These are phyloP conservation scores for Aurelia aurita complex sp. Pacific DNA, from an alignment of 30 jellyfish, hydroid and myxozoan species.

Conservation along the genomic window DNA sequence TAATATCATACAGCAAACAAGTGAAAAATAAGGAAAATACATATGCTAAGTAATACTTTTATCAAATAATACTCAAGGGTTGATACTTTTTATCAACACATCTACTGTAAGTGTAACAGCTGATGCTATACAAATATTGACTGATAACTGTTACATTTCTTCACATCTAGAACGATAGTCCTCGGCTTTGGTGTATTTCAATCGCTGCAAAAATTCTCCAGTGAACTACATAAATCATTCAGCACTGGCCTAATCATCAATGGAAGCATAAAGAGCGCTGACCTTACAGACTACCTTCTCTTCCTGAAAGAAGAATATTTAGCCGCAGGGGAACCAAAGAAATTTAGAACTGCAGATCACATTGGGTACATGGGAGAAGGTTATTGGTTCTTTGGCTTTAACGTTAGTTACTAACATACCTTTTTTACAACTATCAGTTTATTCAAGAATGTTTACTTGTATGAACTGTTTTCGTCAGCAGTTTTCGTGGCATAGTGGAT, in stretches of 20 bases:
- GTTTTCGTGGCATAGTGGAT: no score
- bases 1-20: no score
- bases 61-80: no score
- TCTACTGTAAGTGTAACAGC: no score
- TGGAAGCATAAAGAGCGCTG: background rate
- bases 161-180: background rate
- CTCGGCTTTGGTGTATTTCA: background rate
- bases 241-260: background rate
- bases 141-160: background rate
- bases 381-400: background rate
- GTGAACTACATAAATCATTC: background rate
- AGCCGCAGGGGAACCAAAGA: background rate
- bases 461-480: no score
- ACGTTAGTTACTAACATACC: background rate
- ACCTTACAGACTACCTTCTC: background rate
- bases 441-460: no score
- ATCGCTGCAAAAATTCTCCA: background rate
- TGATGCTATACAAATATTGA: no score
- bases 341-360: background rate
- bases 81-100: no score
- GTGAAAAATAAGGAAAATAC: no score
- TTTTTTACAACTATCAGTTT: no score
- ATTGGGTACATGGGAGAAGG: slow-evolving; percentile 4
- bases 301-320: background rate
- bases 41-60: no score